Percentiles rank a stretch among this genome's conserved stretches.
phyloP scores from a whole-genome alignment of 2,113 vertebrate genomes.

The Fukomys damarensis region DNA sequence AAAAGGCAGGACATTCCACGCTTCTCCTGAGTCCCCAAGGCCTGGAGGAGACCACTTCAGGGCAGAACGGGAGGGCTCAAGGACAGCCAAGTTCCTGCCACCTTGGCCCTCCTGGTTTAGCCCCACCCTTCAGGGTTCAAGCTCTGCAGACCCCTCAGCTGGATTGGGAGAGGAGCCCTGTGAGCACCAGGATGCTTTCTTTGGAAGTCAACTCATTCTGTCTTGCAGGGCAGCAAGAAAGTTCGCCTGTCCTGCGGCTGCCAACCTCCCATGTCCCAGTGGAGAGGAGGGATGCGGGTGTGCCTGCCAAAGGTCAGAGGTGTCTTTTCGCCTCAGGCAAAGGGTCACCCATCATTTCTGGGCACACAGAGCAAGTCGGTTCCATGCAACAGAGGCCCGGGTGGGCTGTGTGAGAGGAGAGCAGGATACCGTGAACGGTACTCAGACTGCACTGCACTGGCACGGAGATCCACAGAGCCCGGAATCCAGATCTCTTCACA shows the following conservation, averaged over 20 bases:
- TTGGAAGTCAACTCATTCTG: background rate
- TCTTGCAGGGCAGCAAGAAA: slow-evolving; percentile 39
- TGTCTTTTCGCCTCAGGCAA: background rate
- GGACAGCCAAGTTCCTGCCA: background rate
- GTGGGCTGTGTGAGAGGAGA: background rate
- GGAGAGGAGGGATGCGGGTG: background rate
- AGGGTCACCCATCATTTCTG: background rate
- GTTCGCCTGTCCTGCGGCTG: background rate
- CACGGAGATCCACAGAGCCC: background rate
- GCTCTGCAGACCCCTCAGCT: background rate
- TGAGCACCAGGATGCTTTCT: background rate
- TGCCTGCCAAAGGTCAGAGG: background rate
- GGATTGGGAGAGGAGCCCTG: background rate
- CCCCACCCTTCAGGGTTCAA: background rate
- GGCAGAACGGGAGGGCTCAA: background rate
- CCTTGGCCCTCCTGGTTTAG: background rate
- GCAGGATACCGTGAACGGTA: background rate
- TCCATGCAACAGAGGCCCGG: background rate
- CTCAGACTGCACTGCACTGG: background rate
- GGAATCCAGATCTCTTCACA: background rate
- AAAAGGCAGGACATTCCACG: background rate
- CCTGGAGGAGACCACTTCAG: background rate
- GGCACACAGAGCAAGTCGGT: background rate
- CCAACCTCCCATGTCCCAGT: background rate
- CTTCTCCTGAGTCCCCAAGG: background rate